Evolutionary conservation across 1,140 invertebrate species (phyloP).

Genomic region (Papilio glaucus): DNA sequence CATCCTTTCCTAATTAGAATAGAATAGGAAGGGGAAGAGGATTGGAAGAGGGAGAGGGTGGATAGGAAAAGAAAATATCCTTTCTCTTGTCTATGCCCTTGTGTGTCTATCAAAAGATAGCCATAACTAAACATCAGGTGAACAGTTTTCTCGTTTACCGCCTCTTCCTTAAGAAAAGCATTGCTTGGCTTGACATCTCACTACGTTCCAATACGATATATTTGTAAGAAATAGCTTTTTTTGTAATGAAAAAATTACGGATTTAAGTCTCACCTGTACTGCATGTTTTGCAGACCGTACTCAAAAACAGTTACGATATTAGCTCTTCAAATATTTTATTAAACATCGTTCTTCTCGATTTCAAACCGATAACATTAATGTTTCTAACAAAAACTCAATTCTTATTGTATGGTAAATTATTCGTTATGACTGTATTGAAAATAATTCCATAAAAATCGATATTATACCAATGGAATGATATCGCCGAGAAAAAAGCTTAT

Average conservation of each 20-base stretch:
- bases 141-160: too few species aligned
- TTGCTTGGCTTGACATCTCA: too few species aligned
- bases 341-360: not conserved
- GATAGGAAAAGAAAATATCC: too few species aligned
- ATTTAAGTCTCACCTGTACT: not conserved
- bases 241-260: not conserved
- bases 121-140: too few species aligned
- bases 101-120: too few species aligned
- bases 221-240: not conserved
- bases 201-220: too few species aligned
- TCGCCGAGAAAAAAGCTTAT: conserved; percentile 26
- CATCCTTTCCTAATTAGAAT: too few species aligned
- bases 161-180: too few species aligned
- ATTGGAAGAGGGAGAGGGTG: too few species aligned
- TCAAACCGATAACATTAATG: conserved; percentile 2
- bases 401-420: conserved; percentile 30
- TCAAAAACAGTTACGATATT: not conserved
- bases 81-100: too few species aligned
- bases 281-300: conserved; percentile 14
- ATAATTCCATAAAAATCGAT: conserved; percentile 29
- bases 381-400: conserved; percentile 1
- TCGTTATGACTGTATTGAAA: conserved; percentile 31
- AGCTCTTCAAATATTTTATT: not conserved
- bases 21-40: too few species aligned
- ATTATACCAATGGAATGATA: conserved; percentile 11